phyloP scores from a whole-genome alignment of 2,113 vertebrate genomes.

The Heteronetta atricapilla region DNA sequence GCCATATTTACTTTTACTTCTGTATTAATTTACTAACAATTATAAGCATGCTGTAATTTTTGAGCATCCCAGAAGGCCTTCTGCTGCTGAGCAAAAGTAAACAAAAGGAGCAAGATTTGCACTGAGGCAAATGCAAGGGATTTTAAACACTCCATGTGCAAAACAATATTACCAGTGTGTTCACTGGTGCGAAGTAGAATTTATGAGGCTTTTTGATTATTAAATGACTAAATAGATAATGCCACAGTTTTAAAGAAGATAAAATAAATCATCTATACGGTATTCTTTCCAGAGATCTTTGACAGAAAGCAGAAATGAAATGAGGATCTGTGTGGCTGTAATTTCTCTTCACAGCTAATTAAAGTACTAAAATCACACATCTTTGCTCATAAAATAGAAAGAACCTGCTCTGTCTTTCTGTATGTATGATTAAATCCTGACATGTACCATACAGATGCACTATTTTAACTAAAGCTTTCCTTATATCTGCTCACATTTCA shows the following conservation, averaged over 20 bases:
- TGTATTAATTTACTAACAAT: slow-evolving; percentile 42
- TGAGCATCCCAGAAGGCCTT: neutral
- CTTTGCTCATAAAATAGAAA: neutral
- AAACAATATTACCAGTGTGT: neutral
- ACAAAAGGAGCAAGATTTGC: slow-evolving; percentile 34
- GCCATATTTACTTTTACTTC: slow-evolving; percentile 17
- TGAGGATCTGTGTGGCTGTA: neutral
- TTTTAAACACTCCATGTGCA: neutral
- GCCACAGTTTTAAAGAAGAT: neutral
- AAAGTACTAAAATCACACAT: neutral
- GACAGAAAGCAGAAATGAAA: neutral
- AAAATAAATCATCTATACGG: neutral
- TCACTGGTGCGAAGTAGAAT: neutral
- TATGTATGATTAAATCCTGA: neutral
- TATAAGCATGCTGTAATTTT: slow-evolving; percentile 18
- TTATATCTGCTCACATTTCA: neutral
- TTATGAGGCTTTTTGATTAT: neutral
- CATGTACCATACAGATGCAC: neutral
- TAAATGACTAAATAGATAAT: neutral
- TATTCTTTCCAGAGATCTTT: neutral
- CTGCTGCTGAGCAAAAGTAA: neutral
- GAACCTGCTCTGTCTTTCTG: neutral
- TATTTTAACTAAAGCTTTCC: neutral
- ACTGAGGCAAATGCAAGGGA: neutral
- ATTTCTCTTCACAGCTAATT: neutral